phyloP scores from a whole-genome alignment of 2,888 invertebrate species.

The Hipparchia sbordonii region DNA sequence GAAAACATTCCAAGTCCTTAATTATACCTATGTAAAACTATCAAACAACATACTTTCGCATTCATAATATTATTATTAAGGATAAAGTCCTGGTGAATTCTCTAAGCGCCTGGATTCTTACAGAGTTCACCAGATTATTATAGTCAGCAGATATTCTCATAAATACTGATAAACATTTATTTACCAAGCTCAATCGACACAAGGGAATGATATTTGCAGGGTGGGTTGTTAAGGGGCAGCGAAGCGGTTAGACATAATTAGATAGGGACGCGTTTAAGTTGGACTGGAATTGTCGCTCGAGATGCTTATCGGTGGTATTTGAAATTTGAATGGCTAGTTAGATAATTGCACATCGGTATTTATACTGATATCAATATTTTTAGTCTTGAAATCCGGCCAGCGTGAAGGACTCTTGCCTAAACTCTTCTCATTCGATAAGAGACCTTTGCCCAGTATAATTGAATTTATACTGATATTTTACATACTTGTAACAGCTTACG shows the following conservation, averaged over 20 bases:
- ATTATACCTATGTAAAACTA: no score
- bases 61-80: no score
- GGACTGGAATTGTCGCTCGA: constrained; percentile 9
- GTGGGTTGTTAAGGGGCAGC: constrained; percentile 6
- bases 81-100: no score
- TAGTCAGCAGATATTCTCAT: not conserved
- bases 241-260: constrained; percentile 15
- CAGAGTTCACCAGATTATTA: not conserved
- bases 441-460: no score
- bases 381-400: not conserved
- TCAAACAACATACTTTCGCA: no score
- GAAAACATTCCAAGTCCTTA: no score
- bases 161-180: constrained; percentile 4
- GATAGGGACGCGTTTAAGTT: constrained; percentile 15
- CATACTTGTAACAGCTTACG: no score
- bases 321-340: constrained; percentile 25
- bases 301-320: constrained; percentile 10
- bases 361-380: not conserved
- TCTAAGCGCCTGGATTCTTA: no score
- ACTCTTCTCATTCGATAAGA: no score
- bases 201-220: not conserved
- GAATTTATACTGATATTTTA: no score
- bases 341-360: constrained; percentile 19
- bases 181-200: constrained; percentile 11
- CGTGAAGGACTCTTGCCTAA: no score